phyloP scores from a whole-genome alignment of 1,140 invertebrate species.

The Cotesia vestalis region DNA sequence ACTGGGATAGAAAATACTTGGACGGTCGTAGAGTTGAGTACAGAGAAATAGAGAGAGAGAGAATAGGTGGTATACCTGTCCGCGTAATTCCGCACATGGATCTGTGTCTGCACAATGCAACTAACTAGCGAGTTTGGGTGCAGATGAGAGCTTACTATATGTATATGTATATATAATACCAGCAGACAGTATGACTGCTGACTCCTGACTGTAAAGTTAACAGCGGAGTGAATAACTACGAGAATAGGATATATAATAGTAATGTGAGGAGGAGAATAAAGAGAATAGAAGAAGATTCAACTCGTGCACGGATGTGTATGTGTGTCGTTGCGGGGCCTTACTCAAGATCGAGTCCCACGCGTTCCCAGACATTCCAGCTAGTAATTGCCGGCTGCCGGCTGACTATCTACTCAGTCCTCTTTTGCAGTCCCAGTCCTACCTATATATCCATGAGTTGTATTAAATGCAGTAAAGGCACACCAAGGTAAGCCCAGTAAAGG shows the following conservation, averaged over 20 bases:
- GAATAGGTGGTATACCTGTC: conserved; percentile 27
- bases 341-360: conserved; percentile 58
- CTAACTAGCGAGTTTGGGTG: conserved; percentile 3
- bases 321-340: conserved; percentile 51
- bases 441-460: too few species aligned
- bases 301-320: not conserved
- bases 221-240: conserved; percentile 19
- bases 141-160: conserved; percentile 9
- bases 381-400: conserved; percentile 62
- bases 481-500: too few species aligned
- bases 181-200: conserved; percentile 3
- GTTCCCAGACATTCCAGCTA: conserved; percentile 62
- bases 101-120: conserved; percentile 38
- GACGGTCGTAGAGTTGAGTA: not conserved
- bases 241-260: not conserved
- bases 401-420: conserved; percentile 54
- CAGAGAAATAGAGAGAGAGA: not conserved
- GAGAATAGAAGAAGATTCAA: conserved; percentile 16
- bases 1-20: conserved; percentile 8
- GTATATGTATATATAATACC: not conserved
- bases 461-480: not conserved
- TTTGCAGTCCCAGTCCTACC: conserved; percentile 41
- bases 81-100: conserved; percentile 39
- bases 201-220: not conserved
- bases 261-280: conserved; percentile 12